These are phyloP conservation scores for Acanthaster planci DNA, from an alignment of 35 echinoderm and acorn worm genomes.

Conservation along the genomic window DNA sequence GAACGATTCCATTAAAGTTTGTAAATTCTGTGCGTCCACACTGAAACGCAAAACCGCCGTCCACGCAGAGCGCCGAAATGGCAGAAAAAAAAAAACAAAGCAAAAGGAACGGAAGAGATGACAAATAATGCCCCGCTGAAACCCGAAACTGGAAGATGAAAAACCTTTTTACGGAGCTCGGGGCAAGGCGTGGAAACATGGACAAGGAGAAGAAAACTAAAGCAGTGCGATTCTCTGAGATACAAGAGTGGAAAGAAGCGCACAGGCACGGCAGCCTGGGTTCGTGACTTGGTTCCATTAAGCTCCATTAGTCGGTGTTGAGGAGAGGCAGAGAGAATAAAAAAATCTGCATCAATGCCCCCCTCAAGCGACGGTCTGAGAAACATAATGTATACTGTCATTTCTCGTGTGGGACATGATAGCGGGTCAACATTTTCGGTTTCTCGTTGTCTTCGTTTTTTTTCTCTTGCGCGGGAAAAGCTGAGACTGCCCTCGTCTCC, in stretches of 20 bases:
- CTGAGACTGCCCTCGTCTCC: background rate
- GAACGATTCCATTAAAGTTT: constrained; percentile 20
- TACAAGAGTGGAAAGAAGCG: background rate
- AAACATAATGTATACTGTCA: constrained; percentile 34
- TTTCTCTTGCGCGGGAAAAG: no score
- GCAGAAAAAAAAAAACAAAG: background rate
- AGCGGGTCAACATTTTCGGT: constrained; percentile 13
- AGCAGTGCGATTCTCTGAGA: background rate
- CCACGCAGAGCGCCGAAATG: background rate
- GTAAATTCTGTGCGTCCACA: constrained; percentile 5
- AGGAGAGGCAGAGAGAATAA: no score
- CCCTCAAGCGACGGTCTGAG: constrained; percentile 23
- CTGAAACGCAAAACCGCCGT: constrained; percentile 18
- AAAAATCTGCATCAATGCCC: constrained; percentile 13
- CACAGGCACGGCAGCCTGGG: background rate
- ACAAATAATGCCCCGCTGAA: constrained; percentile 24
- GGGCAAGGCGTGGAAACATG: background rate
- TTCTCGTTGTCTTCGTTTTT: background rate
- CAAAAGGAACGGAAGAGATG: background rate
- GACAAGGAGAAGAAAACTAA: background rate
- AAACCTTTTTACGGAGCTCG: constrained; percentile 20
- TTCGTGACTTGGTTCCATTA: constrained; percentile 25
- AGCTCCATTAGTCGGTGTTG: background rate
- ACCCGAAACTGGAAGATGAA: constrained; percentile 23
- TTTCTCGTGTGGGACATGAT: constrained; percentile 19